Percentiles rank a stretch among this genome's conserved stretches.
phyloP scores from a whole-genome alignment of 2,797 vertebrate species.

The Melanotaenia boesemani region DNA sequence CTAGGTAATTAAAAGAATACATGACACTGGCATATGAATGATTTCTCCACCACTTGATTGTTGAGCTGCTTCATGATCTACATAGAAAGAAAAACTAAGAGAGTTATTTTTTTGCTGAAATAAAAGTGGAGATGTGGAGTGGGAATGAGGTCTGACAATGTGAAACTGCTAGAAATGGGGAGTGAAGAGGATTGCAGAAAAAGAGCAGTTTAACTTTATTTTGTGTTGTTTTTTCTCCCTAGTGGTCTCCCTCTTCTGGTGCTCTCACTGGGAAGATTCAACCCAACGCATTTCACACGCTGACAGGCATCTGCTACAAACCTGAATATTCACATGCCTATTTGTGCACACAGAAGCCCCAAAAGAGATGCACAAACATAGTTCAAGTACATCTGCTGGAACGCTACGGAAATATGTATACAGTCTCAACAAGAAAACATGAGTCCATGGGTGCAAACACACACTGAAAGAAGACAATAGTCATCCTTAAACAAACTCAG shows the following conservation, averaged over 20 bases:
- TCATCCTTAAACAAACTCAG: conserved; percentile 13
- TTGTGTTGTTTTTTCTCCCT: conserved; percentile 38
- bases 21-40: conserved; percentile 25
- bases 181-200: conserved; percentile 29
- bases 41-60: conserved; percentile 7
- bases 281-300: conserved; percentile 53
- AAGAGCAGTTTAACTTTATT: conserved; percentile 61
- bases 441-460: conserved; percentile 6
- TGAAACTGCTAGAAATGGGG: conserved; percentile 47
- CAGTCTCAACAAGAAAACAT: conserved; percentile 28
- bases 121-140: conserved; percentile 39
- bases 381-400: conserved; percentile 36
- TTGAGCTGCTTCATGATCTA: conserved; percentile 30
- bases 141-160: conserved; percentile 58
- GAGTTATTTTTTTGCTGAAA: conserved; percentile 46
- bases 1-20: background rate
- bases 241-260: conserved; percentile 56
- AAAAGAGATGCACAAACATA: conserved; percentile 55
- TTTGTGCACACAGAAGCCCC: conserved; percentile 37
- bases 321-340: conserved; percentile 37
- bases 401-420: conserved; percentile 44
- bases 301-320: conserved; percentile 57
- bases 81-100: conserved; percentile 22
- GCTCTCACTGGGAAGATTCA: conserved; percentile 58
- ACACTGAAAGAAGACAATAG: background rate